Evolutionary conservation across 2,113 vertebrate genomes (phyloP), one percentile per base, ranked within the genome.

Genomic region (Microtus richardsoni): DNA sequence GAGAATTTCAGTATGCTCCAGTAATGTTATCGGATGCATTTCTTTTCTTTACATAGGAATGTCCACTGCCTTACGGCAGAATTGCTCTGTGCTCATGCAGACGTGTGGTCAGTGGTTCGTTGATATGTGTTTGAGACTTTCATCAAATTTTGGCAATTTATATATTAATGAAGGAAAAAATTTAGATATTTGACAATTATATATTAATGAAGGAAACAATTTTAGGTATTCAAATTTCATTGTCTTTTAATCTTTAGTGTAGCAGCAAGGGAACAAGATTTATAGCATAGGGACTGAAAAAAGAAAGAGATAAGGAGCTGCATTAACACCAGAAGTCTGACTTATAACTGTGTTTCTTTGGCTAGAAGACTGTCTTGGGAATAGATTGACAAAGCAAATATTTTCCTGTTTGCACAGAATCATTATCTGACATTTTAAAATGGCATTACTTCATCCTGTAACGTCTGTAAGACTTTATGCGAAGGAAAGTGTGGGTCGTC

Each of bases 1-100:
- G 49, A 1, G 17, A 11, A 0, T 87, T 16, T 39, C 0, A 60
- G 68, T 91, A 64, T 91, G 54, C 75, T 80, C 19, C 12, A 60
- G 39, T 41, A 83, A 7, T 36, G 47, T 60, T 60, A 77, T 68
- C 52, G 17, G 0, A 0, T 36, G 71, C 0, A 21, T 28, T 60
- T 4, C 0, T 71, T 74, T 0, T 47, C 41, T 0, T 0, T 70
- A 33, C 11, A 4, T 36, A 6, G 7, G 22, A 74, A 54, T 87
- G 19, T 39, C 54, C 28, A 3, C 68, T 86, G 52, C 0, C 3
- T 54, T 77, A 93, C 39, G 82, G 44, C 12, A 64, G 28, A 4
- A 26, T 17, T 64, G 14, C 36, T 77, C 0, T 78, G 94, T 84
- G 1, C 36, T 7, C 89, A 13, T 7, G 7, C 26, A 68, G 30